Conservation (phyloP, 2,113 vertebrate genomes). For the Delphinus delphis region DNA sequence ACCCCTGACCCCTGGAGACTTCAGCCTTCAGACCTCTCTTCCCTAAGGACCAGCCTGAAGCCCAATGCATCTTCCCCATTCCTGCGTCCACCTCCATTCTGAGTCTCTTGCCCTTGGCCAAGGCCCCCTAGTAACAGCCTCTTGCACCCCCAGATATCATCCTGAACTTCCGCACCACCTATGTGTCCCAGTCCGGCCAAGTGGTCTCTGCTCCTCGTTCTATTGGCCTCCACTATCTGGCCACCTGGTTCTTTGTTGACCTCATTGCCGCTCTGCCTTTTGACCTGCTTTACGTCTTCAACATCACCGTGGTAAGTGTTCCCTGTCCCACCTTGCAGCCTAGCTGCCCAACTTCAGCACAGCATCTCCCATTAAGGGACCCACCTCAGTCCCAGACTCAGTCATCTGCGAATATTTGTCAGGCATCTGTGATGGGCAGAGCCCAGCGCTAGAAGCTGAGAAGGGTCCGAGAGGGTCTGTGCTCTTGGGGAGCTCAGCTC, state of each 20-base stretch:
- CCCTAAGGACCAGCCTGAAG: background rate
- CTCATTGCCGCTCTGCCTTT: conserved; percentile 97
- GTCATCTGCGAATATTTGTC: background rate
- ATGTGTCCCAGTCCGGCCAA: conserved; percentile 98
- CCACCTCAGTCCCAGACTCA: background rate
- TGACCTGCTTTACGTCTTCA: conserved; percentile 98
- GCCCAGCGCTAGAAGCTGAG: background rate
- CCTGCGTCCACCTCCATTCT: background rate
- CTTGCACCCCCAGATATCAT: conserved; percentile 91
- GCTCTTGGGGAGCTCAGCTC: conserved; percentile 37
- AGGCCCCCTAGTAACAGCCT: conserved; percentile 25
- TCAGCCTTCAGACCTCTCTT: background rate
- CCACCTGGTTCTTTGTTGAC: conserved; percentile 98
- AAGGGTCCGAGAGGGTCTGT: background rate
- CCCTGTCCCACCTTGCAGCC: background rate
- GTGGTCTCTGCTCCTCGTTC: conserved; percentile 96
- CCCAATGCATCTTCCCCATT: background rate
- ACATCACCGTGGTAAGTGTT: conserved; percentile 96
- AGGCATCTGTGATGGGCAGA: background rate
- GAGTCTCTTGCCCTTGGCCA: background rate
- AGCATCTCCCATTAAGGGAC: background rate
- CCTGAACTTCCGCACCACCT: conserved; percentile 97
- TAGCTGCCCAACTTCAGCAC: background rate
- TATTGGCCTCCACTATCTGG: conserved; percentile 98
- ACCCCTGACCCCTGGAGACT: background rate